phyloP scores from a whole-genome alignment of 2,888 invertebrate genomes.

The Acholoe squamosa region DNA sequence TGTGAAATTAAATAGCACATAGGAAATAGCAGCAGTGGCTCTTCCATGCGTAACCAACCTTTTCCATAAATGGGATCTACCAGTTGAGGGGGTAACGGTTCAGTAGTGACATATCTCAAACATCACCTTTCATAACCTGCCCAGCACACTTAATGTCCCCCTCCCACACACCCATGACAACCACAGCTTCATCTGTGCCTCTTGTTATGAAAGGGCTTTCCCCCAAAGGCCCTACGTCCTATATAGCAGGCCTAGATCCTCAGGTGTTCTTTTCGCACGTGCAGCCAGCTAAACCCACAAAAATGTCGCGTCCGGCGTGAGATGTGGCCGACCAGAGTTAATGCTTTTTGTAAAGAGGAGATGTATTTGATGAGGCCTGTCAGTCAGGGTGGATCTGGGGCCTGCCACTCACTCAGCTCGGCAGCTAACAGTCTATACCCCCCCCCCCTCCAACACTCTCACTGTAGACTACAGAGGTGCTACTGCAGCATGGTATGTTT shows the following conservation, averaged over 20 bases:
- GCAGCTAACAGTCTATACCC: conserved; percentile 40
- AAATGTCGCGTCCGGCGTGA: conserved; percentile 36
- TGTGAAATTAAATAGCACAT: too few species aligned
- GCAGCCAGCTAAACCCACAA: conserved; percentile 43
- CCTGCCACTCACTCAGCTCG: conserved; percentile 27
- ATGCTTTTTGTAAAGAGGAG: conserved; percentile 58
- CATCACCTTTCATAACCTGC: too few species aligned
- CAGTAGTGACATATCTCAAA: too few species aligned
- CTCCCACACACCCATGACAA: too few species aligned
- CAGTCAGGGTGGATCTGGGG: conserved; percentile 45
- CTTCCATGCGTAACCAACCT: too few species aligned
- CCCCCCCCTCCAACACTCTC: neutral
- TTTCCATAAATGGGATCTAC: too few species aligned
- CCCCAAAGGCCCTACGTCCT: neutral
- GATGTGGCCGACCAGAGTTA: neutral
- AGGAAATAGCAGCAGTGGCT: too few species aligned
- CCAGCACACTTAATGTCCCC: too few species aligned
- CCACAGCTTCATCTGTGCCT: too few species aligned
- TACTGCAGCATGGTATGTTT: conserved; percentile 6
- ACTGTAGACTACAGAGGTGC: too few species aligned
- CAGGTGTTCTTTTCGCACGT: conserved; percentile 55
- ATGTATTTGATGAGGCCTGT: conserved; percentile 58
- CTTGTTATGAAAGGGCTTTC: too few species aligned
- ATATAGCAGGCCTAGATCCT: neutral
- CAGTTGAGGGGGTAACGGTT: too few species aligned